Evolutionary conservation across 2,797 vertebrate genomes (phyloP), one percentile per base, ranked within the genome.

Genomic region (Mus spretus): DNA sequence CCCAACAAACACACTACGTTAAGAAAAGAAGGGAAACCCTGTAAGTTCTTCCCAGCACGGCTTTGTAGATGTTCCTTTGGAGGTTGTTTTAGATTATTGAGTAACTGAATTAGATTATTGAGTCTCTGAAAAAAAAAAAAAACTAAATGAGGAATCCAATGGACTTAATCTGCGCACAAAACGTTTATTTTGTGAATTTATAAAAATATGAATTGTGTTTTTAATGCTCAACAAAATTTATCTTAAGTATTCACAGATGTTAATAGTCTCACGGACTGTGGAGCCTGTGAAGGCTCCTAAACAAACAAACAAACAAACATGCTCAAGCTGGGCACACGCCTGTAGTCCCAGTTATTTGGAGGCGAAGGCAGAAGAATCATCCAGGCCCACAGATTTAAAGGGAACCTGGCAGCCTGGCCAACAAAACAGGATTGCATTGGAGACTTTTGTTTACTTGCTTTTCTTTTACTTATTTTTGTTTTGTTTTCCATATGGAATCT

Each of bases 11-110:
- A n/a, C 34, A 70, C 67, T 8, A n/a, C n/a, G 28, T 31, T 31
- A 67, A 67, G 28, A 4, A 65, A 31, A 70, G n/a, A 9, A 72
- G 17, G 37, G n/a, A 74, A 83, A 40, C 47, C 53, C 74, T 92
- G 22, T 72, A 28, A 80, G 85, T 74, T 55, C 70, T 47, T n/a
- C 57, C 50, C 53, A 37, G 12, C 7, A 53, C 22, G 40, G 84
- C 31, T 84, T 95, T 61, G 9, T 89, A 83, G 90, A 91, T 34
- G 90, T 24, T 93, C 57, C 80, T 87, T 77, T 92, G n/a, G n/a
- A 83, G 19, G 79, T 72, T 37, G 70, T 37, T 89, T 91, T 81
- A 86, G 34, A 67, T 80, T 87, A 67, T 28, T 47, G 61, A 95
- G n/a, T 19, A 2, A 31, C 67, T 34, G 31, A 34, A 67, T 91